Evolutionary conservation across 2,113 vertebrate genomes (phyloP).

Genomic region (Vulpes ferrilata): DNA sequence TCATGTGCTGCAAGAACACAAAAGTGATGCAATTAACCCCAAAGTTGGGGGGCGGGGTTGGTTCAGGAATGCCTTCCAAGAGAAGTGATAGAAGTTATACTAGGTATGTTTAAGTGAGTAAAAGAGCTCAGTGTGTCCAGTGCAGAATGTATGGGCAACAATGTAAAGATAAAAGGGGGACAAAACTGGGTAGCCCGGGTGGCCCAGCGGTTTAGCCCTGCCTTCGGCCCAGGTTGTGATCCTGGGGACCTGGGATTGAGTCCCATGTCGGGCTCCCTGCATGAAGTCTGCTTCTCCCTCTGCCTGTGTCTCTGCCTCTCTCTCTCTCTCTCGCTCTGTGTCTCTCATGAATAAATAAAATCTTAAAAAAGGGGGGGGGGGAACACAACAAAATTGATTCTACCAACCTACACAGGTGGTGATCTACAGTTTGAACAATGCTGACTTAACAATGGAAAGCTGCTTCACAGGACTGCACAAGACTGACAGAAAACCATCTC

Average conservation of each 20-base stretch:
- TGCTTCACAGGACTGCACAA: background rate
- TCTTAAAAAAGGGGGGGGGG: background rate
- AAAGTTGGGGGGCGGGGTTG: background rate
- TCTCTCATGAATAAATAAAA: too few species aligned
- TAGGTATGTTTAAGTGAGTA: background rate
- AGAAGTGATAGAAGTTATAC: background rate
- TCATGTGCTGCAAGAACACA: rapidly evolving
- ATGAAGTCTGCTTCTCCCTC: too few species aligned
- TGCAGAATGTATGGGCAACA: background rate
- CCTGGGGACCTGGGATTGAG: too few species aligned
- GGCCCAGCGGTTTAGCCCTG: too few species aligned
- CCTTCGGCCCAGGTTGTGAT: too few species aligned
- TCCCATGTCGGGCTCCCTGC: too few species aligned
- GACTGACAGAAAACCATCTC: background rate
- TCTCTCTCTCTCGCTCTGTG: too few species aligned
- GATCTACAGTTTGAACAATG: background rate
- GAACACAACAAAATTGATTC: background rate
- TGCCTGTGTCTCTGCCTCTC: too few species aligned
- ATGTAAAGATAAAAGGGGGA: background rate
- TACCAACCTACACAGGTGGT: background rate
- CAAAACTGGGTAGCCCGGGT: too few species aligned
- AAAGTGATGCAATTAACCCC: background rate
- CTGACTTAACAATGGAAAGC: background rate
- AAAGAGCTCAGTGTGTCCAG: background rate
- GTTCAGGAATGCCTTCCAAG: background rate